Evolutionary conservation across 2,888 invertebrate species (phyloP), one percentile per base, ranked within the genome.

Genomic region (Homarus gammarus): DNA sequence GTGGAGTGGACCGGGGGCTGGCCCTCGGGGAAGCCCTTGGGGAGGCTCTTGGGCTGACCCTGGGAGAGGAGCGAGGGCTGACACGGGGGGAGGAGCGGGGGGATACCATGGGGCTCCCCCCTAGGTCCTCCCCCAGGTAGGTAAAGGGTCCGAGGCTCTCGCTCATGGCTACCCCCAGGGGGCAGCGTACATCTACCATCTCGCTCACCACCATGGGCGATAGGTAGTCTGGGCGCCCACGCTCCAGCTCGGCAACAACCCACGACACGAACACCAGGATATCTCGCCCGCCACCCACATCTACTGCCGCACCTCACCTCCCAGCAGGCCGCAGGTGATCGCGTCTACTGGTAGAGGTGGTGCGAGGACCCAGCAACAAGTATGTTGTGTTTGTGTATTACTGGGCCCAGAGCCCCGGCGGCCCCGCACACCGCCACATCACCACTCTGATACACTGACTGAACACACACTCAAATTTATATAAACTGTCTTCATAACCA

Each of bases 1-100:
- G 87, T 6, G 91, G 91, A 8, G 91, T 89, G 51, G 91, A 91
- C 18, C 91, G 85, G 27, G 91, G 91, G 27, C 77, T 75, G 31
- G 70, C 84, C n/a, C 89, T 79, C 27, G 91, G 91, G 27, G 85
- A 85, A 10, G 78, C 85, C 22, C 88, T 56, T 6, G 91, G 91
- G 36, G 86, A 87, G 38, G 64, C 77, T 18, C 90, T 51, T 12
- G 90, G 90, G 64, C 72, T 72, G 22, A 68, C 81, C 15, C 85
- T 79, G 1, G 90, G 90, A 12, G 75, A 75, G 6, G 83, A 82
- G 12, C 91, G 75, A 0, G 89, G 89, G 40, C 75, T 75, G 56
- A 70, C 36, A n/a, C 87, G 70, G 0, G 87, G 87, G 27, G 68
- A 68, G n/a, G 78, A 64, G 22, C 86, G 77, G 22, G 84, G 84